Evolutionary conservation across 2,113 vertebrate genomes (phyloP), one percentile per base, ranked within the genome.

Genomic region (Poeciliopsis retropinna): DNA sequence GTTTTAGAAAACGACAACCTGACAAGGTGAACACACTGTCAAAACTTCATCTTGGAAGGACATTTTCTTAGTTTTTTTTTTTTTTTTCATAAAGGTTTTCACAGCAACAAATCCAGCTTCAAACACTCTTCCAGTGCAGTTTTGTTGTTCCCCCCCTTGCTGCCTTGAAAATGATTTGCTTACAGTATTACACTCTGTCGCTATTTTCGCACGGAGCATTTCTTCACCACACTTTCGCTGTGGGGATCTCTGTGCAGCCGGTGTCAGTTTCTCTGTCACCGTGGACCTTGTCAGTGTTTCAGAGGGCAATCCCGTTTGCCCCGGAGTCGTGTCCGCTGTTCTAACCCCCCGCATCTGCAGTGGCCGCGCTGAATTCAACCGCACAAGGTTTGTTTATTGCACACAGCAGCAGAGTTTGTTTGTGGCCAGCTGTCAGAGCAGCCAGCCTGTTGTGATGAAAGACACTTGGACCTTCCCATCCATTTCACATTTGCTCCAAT

Each of bases 401-500:
- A 85, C 78, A 80, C 79, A 88, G 87, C 85, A 89, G 88, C 89
- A 89, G 87, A 90, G 89, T 92, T 91, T 93, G 90, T 92, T 94
- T 93, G 90, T 93, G 92, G 89, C 90, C 83, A 76, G 84, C 89
- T 92, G 92, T 93, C 92, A 92, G 72, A 83, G 91, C 73, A 85
- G 79, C 89, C 83, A 29, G 87, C 80, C 88, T 73, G 84, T 87
- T 87, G 92, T 94, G 93, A 94, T 94, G 91, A 94, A 94, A 93
- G 92, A 93, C 92, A 89, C 87, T 91, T 89, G 88, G 92, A 93
- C 93, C 93, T 93, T 91, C 91, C 92, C 92, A 94, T 94, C 93
- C 92, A 94, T 94, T 94, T 93, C 93, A 87, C 92, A 92, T 94
- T 93, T 93, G 90, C 91, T 91, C 91, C 92, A 92, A 94, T 94